Evolutionary conservation across 2,888 invertebrate species (phyloP), one percentile per base, ranked within the genome.

Genomic region (Apocheima hispidaria): DNA sequence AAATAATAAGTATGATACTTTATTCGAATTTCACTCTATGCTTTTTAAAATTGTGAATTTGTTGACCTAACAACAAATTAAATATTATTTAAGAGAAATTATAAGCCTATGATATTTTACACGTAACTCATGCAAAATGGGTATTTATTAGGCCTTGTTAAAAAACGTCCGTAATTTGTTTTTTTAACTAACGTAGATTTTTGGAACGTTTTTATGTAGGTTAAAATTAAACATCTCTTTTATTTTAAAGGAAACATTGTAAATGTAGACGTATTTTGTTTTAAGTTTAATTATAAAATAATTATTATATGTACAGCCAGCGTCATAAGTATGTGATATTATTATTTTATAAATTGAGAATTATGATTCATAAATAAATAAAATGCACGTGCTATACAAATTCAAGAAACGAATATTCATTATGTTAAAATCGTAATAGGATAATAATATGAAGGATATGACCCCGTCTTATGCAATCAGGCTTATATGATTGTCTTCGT

Each of bases 321-420:
- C 62, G 26, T 60, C 62, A 64, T 67, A 60, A 61, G 59, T 64
- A 56, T 63, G 59, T 55, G 30, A 44, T 40, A 16, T 43, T 58
- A 50, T 46, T 28, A 44, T 50, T 48, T 44, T 51, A 2, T n/a
- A 30, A 49, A 2, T 28, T 12, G 2, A 20, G 20, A 20, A 48
- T n/a, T 30, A 28, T 30, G 7, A 33, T 49, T 35, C 10, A 48
- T 12, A n/a, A 43, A 26, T 26, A 38, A 36, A 36, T n/a, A 23
- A 23, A 4, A 23, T 23, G n/a, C 16, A 16, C 7, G 7, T 38
- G 18, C 10, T 10, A n/a, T 43, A 21, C 20, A 40, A 20, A 21
- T 12, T 12, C 2, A 36, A 2, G 16, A 7, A 33, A 33, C 4
- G 5, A 10, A 9, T 10, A 30, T 10, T 2, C 9, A 30, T 9